Evolutionary conservation across 1,140 invertebrate genomes (phyloP).

Genomic region (Hylaeus anthracinus): DNA sequence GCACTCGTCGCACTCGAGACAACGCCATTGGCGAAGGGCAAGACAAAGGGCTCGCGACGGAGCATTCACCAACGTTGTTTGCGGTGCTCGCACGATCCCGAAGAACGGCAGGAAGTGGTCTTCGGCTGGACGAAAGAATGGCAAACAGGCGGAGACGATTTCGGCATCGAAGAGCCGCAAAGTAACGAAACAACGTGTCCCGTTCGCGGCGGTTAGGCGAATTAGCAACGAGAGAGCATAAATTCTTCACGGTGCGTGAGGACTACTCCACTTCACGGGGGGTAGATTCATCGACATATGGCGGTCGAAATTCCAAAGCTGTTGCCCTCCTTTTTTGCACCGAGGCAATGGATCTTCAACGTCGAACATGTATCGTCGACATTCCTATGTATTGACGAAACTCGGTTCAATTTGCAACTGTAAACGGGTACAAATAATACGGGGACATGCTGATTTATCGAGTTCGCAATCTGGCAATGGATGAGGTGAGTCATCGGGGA

Average conservation of each 20-base stretch:
- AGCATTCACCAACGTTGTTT: constrained; percentile 55
- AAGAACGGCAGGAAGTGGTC: constrained; percentile 55
- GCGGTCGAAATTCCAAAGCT: constrained; percentile 64
- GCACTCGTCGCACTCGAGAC: constrained; percentile 52
- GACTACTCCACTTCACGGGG: constrained; percentile 65
- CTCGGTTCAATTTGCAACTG: no score
- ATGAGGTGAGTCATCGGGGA: no score
- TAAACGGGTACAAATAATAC: neutral
- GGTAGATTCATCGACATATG: constrained; percentile 74
- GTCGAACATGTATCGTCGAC: neutral
- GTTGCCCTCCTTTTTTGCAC: constrained; percentile 18
- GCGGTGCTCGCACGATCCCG: constrained; percentile 19
- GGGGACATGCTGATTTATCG: no score
- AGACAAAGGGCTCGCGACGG: constrained; percentile 53
- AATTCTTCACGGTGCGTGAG: constrained; percentile 71
- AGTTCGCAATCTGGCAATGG: no score
- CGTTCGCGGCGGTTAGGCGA: constrained; percentile 69
- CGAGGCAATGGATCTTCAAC: constrained; percentile 4
- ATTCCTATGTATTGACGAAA: constrained; percentile 11
- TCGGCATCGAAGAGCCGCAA: neutral
- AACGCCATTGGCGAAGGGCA: constrained; percentile 31
- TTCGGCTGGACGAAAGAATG: constrained; percentile 6
- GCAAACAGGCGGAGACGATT: constrained; percentile 18
- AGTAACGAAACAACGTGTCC: constrained; percentile 24
- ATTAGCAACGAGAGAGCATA: constrained; percentile 73